Base-by-base conservation (phyloP, 2,797 vertebrate genomes). In the Anas capensis region DNA sequence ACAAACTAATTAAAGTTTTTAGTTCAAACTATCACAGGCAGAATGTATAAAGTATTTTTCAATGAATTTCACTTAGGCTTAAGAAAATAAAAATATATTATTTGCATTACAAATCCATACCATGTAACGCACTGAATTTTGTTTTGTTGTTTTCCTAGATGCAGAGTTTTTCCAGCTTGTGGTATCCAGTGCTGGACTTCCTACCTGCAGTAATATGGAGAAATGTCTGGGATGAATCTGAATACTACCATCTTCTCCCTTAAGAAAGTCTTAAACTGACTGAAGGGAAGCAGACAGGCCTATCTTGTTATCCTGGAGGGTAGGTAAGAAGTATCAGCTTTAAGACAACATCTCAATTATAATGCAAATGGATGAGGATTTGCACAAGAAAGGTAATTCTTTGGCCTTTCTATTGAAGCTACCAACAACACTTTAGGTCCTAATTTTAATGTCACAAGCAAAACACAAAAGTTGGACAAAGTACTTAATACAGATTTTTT, bases 1-100 rank as follows among this genome's bases (percentile, higher is more conserved):
- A 81, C 87, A 97, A 97, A 95, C 94, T 97, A 97, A 98, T 97
- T 98, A 95, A 97, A 97, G 73, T 95, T 97, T 96, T 96, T 71
- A 93, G 77, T 95, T 87, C 61, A 79, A 87, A 95, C 75, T 97
- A 73, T 78, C 75, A 38, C 38, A 78, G 72, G 86, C 79, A 96
- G 91, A 95, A 91, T 61, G 42, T 68, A 78, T 18, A 73, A 13
- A 88, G 23, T 78, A 87, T 95, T 96, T 96, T 82, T 21, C 81
- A 70, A 7, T 33, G 16, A 44, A 79, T 64, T 85, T 33, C 27
- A 71, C 27, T 26, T 90, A 62, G 54, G 80, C 84, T 89, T 26
- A 72, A 8, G 2, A 0, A 5, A 31, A 72, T 34, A 58, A 40
- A 29, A 1, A 34, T 1, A 4, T n/a, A 1, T 56, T 72, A 11